These are phyloP conservation scores for Ctenochaetus hawaiiensis DNA, from an alignment of 2,797 vertebrate genomes.

Conservation along the genomic window DNA sequence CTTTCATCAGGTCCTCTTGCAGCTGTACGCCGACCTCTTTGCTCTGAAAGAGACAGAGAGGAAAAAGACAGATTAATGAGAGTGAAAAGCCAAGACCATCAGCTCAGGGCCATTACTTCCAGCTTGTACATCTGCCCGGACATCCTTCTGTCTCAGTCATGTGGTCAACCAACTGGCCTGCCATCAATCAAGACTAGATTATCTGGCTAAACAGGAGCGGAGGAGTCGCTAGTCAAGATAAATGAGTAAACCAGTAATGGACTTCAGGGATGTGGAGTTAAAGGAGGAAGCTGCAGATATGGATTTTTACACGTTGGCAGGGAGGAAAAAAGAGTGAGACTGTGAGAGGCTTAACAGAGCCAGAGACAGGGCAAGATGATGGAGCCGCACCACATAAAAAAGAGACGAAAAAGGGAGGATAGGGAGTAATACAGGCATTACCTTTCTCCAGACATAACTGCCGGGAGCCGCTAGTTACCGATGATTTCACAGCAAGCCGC, in stretches of 20 bases:
- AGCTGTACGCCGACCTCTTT: constrained; percentile 98
- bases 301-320: constrained; percentile 26
- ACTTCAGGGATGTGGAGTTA: constrained; percentile 39
- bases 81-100: constrained; percentile 13
- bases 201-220: constrained; percentile 32
- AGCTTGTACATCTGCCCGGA: not conserved
- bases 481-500: constrained; percentile 44
- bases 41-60: constrained; percentile 86
- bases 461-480: constrained; percentile 25
- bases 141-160: constrained; percentile 19
- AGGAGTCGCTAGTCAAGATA: constrained; percentile 45
- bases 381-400: constrained; percentile 3
- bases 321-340: constrained; percentile 3
- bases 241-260: constrained; percentile 41
- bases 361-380: constrained; percentile 15
- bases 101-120: constrained; percentile 1
- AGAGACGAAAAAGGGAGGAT: constrained; percentile 22
- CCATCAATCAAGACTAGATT: constrained; percentile 50
- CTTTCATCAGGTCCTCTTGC: constrained; percentile 98
- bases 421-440: constrained; percentile 27
- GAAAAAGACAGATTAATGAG: constrained; percentile 21
- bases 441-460: constrained; percentile 32
- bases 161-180: constrained; percentile 13
- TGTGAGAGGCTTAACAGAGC: constrained; percentile 7
- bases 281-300: constrained; percentile 42